Evolutionary conservation across 2,113 vertebrate species (phyloP).

Genomic region (Microcebus ravelobensis): DNA sequence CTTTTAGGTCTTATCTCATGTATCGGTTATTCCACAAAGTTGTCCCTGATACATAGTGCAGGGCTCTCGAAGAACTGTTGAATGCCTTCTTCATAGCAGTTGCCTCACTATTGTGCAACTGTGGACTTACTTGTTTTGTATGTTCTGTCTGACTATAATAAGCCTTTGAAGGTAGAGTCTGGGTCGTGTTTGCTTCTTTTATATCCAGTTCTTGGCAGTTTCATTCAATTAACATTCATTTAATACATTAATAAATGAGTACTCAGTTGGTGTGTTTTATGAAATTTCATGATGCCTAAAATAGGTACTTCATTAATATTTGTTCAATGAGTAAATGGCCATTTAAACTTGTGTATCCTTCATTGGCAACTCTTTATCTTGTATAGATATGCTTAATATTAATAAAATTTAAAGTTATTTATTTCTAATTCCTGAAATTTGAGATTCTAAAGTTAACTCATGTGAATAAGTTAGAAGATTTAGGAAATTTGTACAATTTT

Average conservation of each 20-base stretch:
- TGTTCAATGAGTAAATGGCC: neutral
- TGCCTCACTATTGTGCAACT: no score
- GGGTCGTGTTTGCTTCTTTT: neutral
- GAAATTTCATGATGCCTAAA: neutral
- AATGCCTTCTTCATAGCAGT: neutral
- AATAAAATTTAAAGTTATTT: neutral
- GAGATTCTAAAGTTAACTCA: neutral
- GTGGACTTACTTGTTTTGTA: neutral
- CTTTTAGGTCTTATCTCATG: neutral
- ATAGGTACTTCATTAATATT: neutral
- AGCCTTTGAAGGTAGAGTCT: neutral
- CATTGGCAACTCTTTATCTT: neutral
- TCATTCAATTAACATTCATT: neutral
- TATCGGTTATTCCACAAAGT: neutral
- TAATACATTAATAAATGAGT: neutral
- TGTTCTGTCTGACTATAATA: neutral
- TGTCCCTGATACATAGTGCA: neutral
- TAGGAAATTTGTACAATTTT: neutral
- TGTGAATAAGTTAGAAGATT: neutral
- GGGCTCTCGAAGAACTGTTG: neutral
- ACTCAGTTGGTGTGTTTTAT: neutral
- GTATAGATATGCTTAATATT: neutral
- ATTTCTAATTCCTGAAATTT: neutral
- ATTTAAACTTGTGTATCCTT: neutral
- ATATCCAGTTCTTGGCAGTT: neutral